phyloP scores from a whole-genome alignment of 2,888 invertebrate genomes.

The Criorhina ranunculi region DNA sequence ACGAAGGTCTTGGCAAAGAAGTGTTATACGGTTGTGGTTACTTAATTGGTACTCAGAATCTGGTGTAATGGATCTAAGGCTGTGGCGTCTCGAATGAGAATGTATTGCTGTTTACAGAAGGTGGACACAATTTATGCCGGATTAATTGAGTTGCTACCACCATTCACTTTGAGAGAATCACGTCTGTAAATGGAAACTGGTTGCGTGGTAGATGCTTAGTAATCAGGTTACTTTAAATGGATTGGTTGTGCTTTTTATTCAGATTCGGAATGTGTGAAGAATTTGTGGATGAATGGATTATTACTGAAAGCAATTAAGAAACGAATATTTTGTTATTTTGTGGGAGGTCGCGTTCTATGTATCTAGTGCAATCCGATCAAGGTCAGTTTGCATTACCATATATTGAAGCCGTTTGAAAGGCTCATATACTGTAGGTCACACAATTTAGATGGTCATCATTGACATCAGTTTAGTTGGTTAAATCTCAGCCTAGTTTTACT shows the following conservation, averaged over 20 bases:
- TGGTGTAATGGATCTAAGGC: constrained; percentile 52
- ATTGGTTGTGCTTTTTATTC: constrained; percentile 24
- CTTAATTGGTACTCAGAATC: constrained; percentile 58
- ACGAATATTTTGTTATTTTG: constrained; percentile 4
- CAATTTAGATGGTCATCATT: too few relatives aligned
- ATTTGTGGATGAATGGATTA: constrained; percentile 33
- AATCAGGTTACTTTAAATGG: constrained; percentile 56
- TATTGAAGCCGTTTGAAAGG: too few relatives aligned
- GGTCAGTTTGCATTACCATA: too few relatives aligned
- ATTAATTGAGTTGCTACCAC: constrained; percentile 72
- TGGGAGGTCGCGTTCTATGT: neutral
- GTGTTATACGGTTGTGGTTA: constrained; percentile 45
- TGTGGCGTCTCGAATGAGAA: constrained; percentile 48
- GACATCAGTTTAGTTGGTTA: too few relatives aligned
- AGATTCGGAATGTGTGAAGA: constrained; percentile 59
- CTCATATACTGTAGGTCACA: too few relatives aligned
- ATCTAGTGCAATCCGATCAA: neutral
- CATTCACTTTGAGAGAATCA: constrained; percentile 63
- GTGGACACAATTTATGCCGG: constrained; percentile 59
- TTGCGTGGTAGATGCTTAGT: constrained; percentile 16
- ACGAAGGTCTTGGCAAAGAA: constrained; percentile 17
- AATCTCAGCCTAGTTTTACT: too few relatives aligned
- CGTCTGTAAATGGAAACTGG: constrained; percentile 63
- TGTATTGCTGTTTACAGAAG: constrained; percentile 52
- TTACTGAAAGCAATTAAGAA: constrained; percentile 21